These are phyloP conservation scores for Drosophila monieri DNA, from an alignment of 2,888 invertebrate genomes.

Conservation along the genomic window DNA sequence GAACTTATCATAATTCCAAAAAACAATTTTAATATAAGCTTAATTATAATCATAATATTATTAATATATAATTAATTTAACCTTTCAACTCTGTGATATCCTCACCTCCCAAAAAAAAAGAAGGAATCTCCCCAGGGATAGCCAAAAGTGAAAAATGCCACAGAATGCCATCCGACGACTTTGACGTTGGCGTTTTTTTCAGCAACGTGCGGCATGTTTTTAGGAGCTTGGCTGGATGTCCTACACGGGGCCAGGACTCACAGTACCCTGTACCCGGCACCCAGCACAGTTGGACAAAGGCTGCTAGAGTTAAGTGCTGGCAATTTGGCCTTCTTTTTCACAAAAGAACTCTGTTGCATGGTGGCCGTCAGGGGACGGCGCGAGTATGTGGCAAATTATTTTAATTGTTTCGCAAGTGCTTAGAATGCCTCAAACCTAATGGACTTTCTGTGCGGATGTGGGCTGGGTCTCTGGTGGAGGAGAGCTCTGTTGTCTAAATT, in stretches of 20 bases:
- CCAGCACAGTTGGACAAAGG: slow-evolving; percentile 48
- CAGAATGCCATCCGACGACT: slow-evolving; percentile 35
- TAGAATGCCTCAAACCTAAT: slow-evolving; percentile 72
- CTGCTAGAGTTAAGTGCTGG: slow-evolving; percentile 66
- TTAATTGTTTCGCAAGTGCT: slow-evolving; percentile 79
- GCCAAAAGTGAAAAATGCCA: slow-evolving; percentile 40
- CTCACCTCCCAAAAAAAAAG: slow-evolving; percentile 1
- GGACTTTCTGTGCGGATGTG: slow-evolving; percentile 55
- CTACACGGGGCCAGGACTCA: slow-evolving; percentile 5
- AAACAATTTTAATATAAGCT: background rate
- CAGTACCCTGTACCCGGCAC: background rate
- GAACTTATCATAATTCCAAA: background rate
- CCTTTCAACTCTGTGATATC: slow-evolving; percentile 3
- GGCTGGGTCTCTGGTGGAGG: slow-evolving; percentile 44
- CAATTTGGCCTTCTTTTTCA: slow-evolving; percentile 66
- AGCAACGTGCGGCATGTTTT: slow-evolving; percentile 43
- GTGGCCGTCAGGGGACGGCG: slow-evolving; percentile 55
- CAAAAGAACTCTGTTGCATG: slow-evolving; percentile 41
- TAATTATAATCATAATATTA: background rate
- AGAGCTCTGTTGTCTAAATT: slow-evolving; percentile 57
- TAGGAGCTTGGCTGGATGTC: slow-evolving; percentile 30
- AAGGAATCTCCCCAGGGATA: slow-evolving; percentile 1
- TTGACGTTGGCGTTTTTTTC: slow-evolving; percentile 38
- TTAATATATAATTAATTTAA: slow-evolving; percentile 14
- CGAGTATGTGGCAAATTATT: slow-evolving; percentile 76